Percentiles rank a stretch among this genome's conserved stretches.
These are phyloP conservation scores for Andrena cerasifolii DNA, from an alignment of 1,140 invertebrate species.

Conservation along the genomic window DNA sequence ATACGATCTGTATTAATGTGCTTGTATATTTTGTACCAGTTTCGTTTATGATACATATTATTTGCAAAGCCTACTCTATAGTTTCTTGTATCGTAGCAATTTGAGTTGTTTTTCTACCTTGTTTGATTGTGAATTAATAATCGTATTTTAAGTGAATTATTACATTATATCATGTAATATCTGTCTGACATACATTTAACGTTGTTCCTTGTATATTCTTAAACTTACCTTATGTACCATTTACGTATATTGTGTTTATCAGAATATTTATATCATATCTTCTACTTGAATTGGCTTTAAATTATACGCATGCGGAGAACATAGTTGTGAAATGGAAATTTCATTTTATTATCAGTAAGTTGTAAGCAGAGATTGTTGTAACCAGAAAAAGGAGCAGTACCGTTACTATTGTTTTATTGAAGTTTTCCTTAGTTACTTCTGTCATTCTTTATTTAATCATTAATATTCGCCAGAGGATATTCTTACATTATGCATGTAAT, in stretches of 20 bases:
- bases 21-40: conserved; percentile 6
- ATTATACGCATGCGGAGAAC: conserved; percentile 16
- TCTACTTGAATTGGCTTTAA: background rate
- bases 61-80: conserved; percentile 12
- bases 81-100: conserved; percentile 6
- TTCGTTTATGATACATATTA: background rate
- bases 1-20: conserved; percentile 38
- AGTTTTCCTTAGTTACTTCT: background rate
- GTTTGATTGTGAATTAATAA: conserved; percentile 2
- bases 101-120: conserved; percentile 10
- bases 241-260: conserved; percentile 14
- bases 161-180: conserved; percentile 7
- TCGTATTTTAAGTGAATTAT: conserved; percentile 10
- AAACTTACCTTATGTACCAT: background rate
- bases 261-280: conserved; percentile 3
- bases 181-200: background rate
- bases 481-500: background rate
- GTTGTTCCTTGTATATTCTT: background rate
- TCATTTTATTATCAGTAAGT: background rate
- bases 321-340: background rate
- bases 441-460: background rate
- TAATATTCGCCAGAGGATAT: conserved; percentile 10
- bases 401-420: background rate
- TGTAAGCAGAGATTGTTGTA: background rate
- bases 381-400: background rate